Conservation (phyloP, 1,140 invertebrate genomes). For the Leptinotarsa lineolata region DNA sequence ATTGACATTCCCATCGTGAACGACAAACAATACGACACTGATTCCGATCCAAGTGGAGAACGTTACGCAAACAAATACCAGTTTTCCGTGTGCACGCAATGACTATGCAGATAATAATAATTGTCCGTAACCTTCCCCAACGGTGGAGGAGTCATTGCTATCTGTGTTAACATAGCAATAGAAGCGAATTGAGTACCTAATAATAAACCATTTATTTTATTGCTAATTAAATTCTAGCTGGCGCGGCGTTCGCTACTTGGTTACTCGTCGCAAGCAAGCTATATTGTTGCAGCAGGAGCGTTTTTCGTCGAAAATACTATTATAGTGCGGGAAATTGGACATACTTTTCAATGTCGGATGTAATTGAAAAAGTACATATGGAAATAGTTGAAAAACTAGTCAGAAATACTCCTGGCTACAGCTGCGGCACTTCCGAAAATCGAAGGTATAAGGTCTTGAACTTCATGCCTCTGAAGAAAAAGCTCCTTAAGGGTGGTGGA, state of each 20-base stretch:
- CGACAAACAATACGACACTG: background rate
- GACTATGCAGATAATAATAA: conserved; percentile 20
- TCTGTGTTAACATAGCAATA: conserved; percentile 25
- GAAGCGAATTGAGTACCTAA: conserved; percentile 13
- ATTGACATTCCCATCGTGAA: background rate
- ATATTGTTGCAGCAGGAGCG: background rate
- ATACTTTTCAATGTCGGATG: too few species aligned
- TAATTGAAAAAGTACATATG: too few species aligned
- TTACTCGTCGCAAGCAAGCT: conserved; percentile 3
- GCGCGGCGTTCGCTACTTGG: background rate
- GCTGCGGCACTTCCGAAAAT: too few species aligned
- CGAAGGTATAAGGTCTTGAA: too few species aligned
- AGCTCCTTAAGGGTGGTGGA: too few species aligned
- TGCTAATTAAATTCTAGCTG: conserved; percentile 16
- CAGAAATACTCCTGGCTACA: too few species aligned
- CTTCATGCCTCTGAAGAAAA: too few species aligned
- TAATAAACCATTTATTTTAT: conserved; percentile 27
- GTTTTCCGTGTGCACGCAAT: background rate
- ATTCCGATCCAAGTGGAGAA: background rate
- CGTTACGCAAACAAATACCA: background rate
- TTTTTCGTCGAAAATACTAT: too few species aligned
- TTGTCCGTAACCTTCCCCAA: conserved; percentile 31
- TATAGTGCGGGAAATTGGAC: too few species aligned
- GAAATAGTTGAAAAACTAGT: too few species aligned
- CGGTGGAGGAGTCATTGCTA: conserved; percentile 27